Evolutionary conservation across 2,888 invertebrate species (phyloP).

Genomic region (Hydrotaea cyrtoneurina): DNA sequence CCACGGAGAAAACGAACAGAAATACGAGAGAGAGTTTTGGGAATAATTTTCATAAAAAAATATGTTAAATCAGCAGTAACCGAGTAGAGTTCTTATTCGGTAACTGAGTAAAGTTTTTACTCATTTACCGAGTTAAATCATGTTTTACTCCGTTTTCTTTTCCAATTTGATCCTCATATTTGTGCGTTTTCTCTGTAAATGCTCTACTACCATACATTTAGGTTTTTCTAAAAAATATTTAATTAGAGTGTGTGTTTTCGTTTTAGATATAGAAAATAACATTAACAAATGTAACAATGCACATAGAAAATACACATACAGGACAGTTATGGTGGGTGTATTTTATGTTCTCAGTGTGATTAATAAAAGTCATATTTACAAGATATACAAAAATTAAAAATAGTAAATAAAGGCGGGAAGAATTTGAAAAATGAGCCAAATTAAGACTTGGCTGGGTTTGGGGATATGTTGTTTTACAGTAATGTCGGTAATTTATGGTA

Average conservation of each 20-base stretch:
- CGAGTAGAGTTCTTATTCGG: no score
- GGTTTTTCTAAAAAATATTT: neutral
- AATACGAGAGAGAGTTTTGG: slow-evolving; percentile 22
- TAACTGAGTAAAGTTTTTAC: no score
- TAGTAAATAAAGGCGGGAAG: neutral
- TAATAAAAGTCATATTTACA: slow-evolving; percentile 72
- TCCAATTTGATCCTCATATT: no score
- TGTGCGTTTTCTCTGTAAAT: neutral
- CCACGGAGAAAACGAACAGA: slow-evolving; percentile 13
- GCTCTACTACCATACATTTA: slow-evolving; percentile 1
- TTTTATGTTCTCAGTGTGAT: neutral
- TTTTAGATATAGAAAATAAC: slow-evolving; percentile 1
- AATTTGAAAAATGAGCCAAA: neutral
- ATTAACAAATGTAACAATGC: slow-evolving; percentile 13
- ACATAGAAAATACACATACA: slow-evolving; percentile 1
- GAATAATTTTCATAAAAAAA: no score
- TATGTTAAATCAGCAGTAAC: no score
- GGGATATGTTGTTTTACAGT: no score
- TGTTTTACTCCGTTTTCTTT: no score
- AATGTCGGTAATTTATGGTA: no score
- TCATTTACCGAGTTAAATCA: neutral
- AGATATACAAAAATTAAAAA: slow-evolving; percentile 65
- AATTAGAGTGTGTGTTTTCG: no score
- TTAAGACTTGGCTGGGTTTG: neutral
- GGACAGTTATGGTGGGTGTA: slow-evolving; percentile 16